These are phyloP conservation scores for Lepidocyrtinus sp. DNA, from an alignment of 2,888 invertebrate species.

Conservation along the genomic window DNA sequence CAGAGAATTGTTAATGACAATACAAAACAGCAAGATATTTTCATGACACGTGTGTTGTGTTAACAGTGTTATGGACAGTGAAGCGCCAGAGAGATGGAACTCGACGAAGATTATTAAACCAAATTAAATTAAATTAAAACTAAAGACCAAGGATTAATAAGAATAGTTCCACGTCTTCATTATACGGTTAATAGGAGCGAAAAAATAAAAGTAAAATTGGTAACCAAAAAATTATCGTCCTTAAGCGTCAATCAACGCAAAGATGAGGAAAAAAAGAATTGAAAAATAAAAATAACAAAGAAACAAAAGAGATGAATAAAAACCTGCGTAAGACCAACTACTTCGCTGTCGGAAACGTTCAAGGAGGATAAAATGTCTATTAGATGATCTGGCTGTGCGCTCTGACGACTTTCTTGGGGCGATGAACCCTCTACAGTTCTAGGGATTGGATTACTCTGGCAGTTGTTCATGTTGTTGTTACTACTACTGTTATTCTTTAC, in stretches of 20 bases:
- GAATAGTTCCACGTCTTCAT: no score
- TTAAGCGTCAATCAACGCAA: conserved; percentile 1
- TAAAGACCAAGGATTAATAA: background rate
- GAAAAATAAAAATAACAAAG: conserved; percentile 24
- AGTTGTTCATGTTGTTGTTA: conserved; percentile 16
- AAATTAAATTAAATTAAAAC: background rate
- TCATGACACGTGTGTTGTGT: background rate
- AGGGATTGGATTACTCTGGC: background rate
- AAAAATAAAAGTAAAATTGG: background rate
- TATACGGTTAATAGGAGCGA: background rate
- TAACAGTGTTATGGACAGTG: background rate
- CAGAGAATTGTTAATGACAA: background rate
- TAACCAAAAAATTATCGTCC: background rate
- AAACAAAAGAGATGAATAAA: conserved; percentile 26
- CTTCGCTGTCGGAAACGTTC: conserved; percentile 16
- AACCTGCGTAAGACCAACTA: conserved; percentile 39
- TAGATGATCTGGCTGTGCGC: conserved; percentile 28
- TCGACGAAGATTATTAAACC: background rate
- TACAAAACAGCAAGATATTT: conserved; percentile 20
- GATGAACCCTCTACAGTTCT: background rate
- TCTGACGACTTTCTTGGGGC: background rate
- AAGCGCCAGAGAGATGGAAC: conserved; percentile 14
- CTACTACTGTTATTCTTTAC: conserved; percentile 56
- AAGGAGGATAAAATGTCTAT: conserved; percentile 27
- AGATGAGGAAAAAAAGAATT: background rate